Conservation (phyloP, 2,797 vertebrate species). For the Agapornis canus region DNA sequence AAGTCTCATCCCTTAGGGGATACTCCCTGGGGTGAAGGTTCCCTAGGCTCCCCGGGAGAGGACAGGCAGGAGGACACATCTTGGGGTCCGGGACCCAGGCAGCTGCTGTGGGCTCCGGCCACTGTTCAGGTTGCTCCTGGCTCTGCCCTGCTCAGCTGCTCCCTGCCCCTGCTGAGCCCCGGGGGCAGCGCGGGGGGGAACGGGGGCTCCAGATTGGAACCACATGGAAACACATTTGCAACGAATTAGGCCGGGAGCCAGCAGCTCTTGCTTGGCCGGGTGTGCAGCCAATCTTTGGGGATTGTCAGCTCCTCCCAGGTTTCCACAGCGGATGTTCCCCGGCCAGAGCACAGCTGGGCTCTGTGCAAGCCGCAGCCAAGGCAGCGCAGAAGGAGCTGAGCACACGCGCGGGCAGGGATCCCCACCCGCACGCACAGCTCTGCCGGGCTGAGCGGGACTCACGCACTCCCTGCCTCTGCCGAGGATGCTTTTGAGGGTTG, state of each 20-base stretch:
- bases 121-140: background rate
- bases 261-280: constrained; percentile 68
- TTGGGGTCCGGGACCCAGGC: background rate
- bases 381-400: constrained; percentile 74
- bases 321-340: constrained; percentile 90
- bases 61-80: background rate
- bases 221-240: constrained; percentile 76
- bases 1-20: background rate
- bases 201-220: constrained; percentile 72
- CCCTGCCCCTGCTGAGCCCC: background rate
- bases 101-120: accelerated
- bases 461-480: accelerated
- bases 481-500: background rate
- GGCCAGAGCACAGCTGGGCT: constrained; percentile 88
- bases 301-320: constrained; percentile 77
- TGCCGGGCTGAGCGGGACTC: accelerated
- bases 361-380: constrained; percentile 82
- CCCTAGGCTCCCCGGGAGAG: background rate
- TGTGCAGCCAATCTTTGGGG: constrained; percentile 72
- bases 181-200: background rate
- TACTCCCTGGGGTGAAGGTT: background rate
- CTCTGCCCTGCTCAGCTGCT: background rate
- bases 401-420: background rate
- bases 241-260: constrained; percentile 74
- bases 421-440: background rate